Conservation (phyloP, 2,797 vertebrate species). For the Spatula versicolor region DNA sequence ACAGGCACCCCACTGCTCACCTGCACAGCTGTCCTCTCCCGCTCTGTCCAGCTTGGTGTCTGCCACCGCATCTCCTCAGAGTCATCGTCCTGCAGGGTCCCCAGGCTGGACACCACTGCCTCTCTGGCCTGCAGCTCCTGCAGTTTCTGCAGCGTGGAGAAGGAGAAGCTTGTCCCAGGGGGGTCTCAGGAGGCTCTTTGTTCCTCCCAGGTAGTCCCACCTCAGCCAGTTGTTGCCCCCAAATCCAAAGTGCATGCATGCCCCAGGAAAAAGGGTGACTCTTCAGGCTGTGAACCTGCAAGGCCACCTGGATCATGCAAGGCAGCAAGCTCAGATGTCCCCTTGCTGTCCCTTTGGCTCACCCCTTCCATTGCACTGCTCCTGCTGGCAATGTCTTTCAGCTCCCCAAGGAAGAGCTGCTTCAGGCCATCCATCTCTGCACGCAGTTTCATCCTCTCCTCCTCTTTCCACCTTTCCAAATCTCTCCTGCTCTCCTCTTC, state of each 20-base stretch:
- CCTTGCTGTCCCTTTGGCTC: background rate
- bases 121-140: constrained; percentile 64
- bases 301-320: background rate
- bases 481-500: constrained; percentile 65
- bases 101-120: constrained; percentile 35
- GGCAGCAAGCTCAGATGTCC: background rate
- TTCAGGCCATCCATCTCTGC: constrained; percentile 76
- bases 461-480: constrained; percentile 80
- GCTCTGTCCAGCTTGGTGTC: constrained; percentile 26
- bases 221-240: background rate
- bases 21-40: constrained; percentile 63
- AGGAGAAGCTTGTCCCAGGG: background rate
- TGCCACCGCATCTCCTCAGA: background rate
- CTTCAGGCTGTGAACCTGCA: background rate
- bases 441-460: constrained; percentile 75
- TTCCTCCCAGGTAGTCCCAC: background rate
- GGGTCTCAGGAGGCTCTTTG: background rate
- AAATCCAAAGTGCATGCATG: fast-evolving
- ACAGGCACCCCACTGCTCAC: background rate
- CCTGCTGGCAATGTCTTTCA: constrained; percentile 73
- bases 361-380: constrained; percentile 77
- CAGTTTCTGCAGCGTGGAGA: constrained; percentile 70
- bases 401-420: constrained; percentile 69
- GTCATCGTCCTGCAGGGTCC: constrained; percentile 54
- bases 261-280: background rate